Evolutionary conservation across 2,797 vertebrate species (phyloP).

Genomic region (Sebastes vulpes): DNA sequence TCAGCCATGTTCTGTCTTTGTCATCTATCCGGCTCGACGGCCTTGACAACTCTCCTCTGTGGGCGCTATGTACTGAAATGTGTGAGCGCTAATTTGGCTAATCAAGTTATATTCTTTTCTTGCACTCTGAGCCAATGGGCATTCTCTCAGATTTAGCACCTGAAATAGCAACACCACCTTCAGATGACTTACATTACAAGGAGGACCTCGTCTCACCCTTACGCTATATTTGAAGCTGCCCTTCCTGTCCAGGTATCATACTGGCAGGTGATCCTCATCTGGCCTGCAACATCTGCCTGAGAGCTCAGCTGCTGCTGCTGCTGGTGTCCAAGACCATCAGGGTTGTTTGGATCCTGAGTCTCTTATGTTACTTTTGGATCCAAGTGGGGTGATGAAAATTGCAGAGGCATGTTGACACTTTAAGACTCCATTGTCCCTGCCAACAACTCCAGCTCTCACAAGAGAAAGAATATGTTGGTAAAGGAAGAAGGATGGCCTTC

Average conservation of each 20-base stretch:
- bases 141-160: neutral
- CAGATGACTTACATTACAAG: neutral
- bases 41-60: neutral
- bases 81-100: neutral
- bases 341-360: neutral
- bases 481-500: neutral
- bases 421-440: neutral
- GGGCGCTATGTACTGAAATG: neutral
- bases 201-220: neutral
- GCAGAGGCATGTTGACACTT: neutral
- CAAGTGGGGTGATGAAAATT: neutral
- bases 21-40: neutral
- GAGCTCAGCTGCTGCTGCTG: neutral
- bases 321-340: neutral
- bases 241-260: neutral
- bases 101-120: neutral
- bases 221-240: neutral
- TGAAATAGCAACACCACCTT: neutral
- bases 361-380: neutral
- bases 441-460: neutral
- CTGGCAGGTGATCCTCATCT: neutral
- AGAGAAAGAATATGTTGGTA: neutral
- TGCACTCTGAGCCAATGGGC: neutral
- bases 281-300: neutral
- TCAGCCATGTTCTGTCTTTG: conserved; percentile 2